These are phyloP conservation scores for Coturnix japonica DNA, from an alignment of 2,113 vertebrate species.

Conservation along the genomic window DNA sequence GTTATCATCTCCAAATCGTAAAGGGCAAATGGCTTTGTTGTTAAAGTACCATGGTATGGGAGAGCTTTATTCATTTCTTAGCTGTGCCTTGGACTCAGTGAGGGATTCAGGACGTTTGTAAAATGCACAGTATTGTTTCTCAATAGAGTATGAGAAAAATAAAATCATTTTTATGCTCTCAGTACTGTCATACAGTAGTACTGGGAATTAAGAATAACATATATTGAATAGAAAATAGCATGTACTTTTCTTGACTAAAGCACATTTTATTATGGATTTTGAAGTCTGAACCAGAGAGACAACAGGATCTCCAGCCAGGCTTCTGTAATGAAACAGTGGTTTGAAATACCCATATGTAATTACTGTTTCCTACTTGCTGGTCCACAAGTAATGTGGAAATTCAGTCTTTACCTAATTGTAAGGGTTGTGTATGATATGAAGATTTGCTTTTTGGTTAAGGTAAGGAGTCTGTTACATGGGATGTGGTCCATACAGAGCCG, in stretches of 20 bases:
- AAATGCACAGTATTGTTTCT: background rate
- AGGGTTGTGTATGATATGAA: background rate
- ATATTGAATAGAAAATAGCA: background rate
- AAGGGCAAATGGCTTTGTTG: background rate
- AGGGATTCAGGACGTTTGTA: background rate
- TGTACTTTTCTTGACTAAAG: background rate
- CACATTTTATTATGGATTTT: background rate
- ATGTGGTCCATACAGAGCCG: background rate
- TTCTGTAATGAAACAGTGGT: background rate
- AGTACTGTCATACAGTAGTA: background rate
- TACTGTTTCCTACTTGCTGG: background rate
- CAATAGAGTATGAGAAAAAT: background rate
- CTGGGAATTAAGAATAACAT: background rate
- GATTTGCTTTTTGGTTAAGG: background rate
- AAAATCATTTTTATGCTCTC: background rate
- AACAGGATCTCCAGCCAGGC: background rate
- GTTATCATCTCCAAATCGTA: background rate
- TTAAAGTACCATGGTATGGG: background rate
- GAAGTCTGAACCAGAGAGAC: background rate
- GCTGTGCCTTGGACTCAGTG: background rate
- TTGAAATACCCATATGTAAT: background rate
- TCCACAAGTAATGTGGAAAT: background rate
- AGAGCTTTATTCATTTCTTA: background rate
- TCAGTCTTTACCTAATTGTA: background rate
- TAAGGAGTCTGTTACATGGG: background rate